Evolutionary conservation across 2,113 vertebrate species (phyloP), one percentile per base, ranked within the genome.

Genomic region (Crotophaga sulcirostris): DNA sequence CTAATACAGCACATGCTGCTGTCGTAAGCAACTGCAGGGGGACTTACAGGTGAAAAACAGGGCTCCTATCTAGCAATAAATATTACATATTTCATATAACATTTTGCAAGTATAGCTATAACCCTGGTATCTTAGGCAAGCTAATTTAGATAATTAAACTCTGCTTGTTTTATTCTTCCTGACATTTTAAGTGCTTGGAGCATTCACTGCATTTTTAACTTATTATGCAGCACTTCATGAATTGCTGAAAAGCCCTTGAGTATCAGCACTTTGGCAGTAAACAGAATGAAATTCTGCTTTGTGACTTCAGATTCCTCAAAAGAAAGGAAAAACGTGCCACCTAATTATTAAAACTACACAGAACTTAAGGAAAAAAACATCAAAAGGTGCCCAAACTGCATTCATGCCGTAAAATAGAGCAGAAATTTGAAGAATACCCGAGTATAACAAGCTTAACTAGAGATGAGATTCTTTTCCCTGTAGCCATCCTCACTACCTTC

Each of bases 91-190:
- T 77, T 74, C 60, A 64, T 1, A 51, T 23, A 0, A 3, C 1
- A 2, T 67, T 96, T 72, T 92, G 73, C 72, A 54, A 91, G 60
- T 3, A 33, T 7, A 75, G 85, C 44, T 47, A 13, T 83, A 91
- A 77, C 31, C 20, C 10, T 31, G 45, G 17, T 51, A 55, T 19
- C 88, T 90, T 69, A 66, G 73, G 62, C 44, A 89, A 93, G 66
- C 42, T 76, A 51, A 93, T 89, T 90, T 36, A 70, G 72, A n/a
- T 85, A 81, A 92, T 90, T 94, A 77, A 93, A 86, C 36, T 79
- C 84, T 34, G 25, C 44, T 77, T 75, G 52, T 42, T 95, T 88
- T 64, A 81, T 18, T 84, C 72, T 83, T 59, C 68, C 38, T 86
- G 79, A 80, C 44, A 8, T 68, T 80, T 86, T 92, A 92, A 93